Base-by-base conservation (phyloP, 1,140 invertebrate species). In the Pantala flavescens region DNA sequence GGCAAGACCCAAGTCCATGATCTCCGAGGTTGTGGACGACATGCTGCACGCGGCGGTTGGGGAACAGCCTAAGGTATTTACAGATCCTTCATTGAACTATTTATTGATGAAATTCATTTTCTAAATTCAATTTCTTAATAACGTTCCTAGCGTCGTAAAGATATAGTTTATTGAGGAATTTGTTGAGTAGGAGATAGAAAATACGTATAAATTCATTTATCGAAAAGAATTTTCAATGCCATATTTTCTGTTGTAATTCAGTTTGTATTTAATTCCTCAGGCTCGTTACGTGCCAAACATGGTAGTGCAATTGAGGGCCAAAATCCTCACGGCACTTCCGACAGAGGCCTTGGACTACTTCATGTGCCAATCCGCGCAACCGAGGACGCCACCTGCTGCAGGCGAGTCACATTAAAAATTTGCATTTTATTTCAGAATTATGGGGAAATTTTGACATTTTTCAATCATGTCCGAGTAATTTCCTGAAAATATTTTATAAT, bases 1-100 rank as follows among this genome's bases (percentile, higher is more conserved):
- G 23, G 79, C 79, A 24, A 78, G 78, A 75, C 79, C 79, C 55
- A 43, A 72, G 0, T 75, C 77, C 78, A 80, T 81, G 70, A 77
- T 83, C 16, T 76, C 77, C 19, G 80, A 82, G 73, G 82, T 83
- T 5, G 78, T 83, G 0, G 80, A 82, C 28, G 78, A 80, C 72
- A 79, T 83, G 79, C 77, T 80, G 19, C 77, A 80, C 43, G 80
- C 82, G 0, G 81, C 82, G 0, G 79, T 79, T 14, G 78, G 79
- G 1, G 75, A 78, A 36, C 75, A 77, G 21, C 80, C 80, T 0
- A 78, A 78, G 76, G 80, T 81, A 74, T 36, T 36, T 36, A 36
- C 28, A 36, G 9, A 36, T 36, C 28, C 9, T 36, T 36, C 9
- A 36, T 5, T 2, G 28, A 36, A 36, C 9, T 36, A 36, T 36